Base-by-base conservation (phyloP, 2,888 invertebrate species). In the Micoletzkya japonica region DNA sequence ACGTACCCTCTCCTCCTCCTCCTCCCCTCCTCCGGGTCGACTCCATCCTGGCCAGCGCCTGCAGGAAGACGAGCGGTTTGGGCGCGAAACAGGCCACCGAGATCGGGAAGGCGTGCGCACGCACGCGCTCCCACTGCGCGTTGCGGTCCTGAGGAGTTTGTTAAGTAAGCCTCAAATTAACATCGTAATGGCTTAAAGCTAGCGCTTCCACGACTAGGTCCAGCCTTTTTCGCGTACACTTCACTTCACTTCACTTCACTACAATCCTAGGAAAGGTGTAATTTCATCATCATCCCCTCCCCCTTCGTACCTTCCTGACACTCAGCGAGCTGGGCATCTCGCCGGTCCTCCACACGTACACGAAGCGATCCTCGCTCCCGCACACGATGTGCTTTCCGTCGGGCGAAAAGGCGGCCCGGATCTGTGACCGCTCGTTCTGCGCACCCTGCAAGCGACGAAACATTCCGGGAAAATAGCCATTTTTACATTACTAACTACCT, bases 81-180 rank as follows among this genome's bases (percentile, higher is more conserved):
- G 97, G 97, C 59, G 96, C 95, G 87, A 98, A 98, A 76, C 96
- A 92, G 1, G 97, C 95, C 85, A 95, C 95, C 0, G 96, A 97
- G 4, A 97, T 97, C 28, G 95, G 86, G 95, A 96, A 6, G 94
- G 95, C 89, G 81, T 67, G 86, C 73, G 76, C 70, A 20, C 78
- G 67, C 1, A 76, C 76, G n/a, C 79, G 61, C 60, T 79, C 79
- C 79, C 96, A 98, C 87, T 93, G 96, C 86, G 94, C 93, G 86
- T 97, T 98, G 54, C 97, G 89, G 86, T 98, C 97, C 59, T 96
- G 89, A n/a, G n/a, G n/a, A n/a, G n/a, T n/a, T n/a, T n/a, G n/a
- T 14, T 14, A 20, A 44, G 44, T 7, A 44, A 44, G 10, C 10
- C 44, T 7, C 10, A 14, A 44, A 44, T 7, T 44, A 20, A 44